These are phyloP conservation scores for Phoxinus phoxinus DNA, from an alignment of 2,113 vertebrate genomes.

Conservation along the genomic window DNA sequence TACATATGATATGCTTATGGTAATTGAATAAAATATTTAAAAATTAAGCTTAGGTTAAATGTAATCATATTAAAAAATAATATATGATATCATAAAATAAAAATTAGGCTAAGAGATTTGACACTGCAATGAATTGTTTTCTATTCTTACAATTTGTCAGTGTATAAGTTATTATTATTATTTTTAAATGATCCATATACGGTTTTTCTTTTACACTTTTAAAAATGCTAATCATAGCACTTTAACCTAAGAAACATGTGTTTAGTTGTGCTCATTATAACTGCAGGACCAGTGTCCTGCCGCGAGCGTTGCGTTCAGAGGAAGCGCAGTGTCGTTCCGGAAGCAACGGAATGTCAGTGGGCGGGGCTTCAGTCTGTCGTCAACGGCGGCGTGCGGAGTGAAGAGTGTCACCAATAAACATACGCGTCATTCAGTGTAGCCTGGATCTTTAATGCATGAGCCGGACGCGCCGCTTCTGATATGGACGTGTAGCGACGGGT, in stretches of 20 bases:
- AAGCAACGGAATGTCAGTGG: constrained; percentile 63
- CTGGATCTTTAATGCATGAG: background rate
- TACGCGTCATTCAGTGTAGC: background rate
- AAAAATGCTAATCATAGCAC: background rate
- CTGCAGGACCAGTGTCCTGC: background rate
- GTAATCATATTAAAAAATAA: background rate
- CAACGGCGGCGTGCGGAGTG: constrained; percentile 48
- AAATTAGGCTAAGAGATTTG: background rate
- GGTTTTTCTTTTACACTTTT: background rate
- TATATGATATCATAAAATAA: background rate
- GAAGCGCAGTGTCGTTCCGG: constrained; percentile 57
- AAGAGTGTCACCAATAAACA: constrained; percentile 58
- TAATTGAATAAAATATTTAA: background rate
- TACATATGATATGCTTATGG: background rate
- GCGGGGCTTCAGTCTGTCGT: constrained; percentile 38
- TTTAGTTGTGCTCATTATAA: background rate
- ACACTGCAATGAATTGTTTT: background rate
- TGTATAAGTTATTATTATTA: background rate
- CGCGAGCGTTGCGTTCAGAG: background rate
- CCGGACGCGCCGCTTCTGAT: constrained; percentile 1
- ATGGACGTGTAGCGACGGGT: constrained; percentile 69
- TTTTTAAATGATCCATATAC: background rate
- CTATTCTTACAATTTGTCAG: background rate
- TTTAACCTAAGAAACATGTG: background rate
- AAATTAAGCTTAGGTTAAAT: background rate